Base-by-base conservation (phyloP, 2,888 invertebrate genomes). In the Ischnus inquisitorius region DNA sequence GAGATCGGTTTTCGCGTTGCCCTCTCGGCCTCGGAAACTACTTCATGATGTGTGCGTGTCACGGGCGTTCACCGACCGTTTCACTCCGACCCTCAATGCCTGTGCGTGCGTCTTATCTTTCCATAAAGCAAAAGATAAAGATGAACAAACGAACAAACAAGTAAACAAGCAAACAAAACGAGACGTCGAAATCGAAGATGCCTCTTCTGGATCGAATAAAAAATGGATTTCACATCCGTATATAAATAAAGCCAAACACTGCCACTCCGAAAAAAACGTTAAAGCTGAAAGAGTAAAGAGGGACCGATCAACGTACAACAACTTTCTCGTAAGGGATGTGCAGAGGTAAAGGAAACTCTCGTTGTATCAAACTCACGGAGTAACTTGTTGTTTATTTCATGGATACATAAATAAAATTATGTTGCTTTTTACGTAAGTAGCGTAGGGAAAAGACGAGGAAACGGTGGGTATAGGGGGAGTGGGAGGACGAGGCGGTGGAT, bases 241-340 rank as follows among this genome's bases (percentile, higher is more conserved):
- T 76, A 75, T 83, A 77, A 85, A 85, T 78, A 83, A 84, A 71
- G 76, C 65, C 79, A 74, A 83, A 81, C 65, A 67, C 76, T 69
- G 62, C 74, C 79, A 82, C 77, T 60, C 74, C 22, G 74, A 69
- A 72, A 69, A 72, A 74, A 62, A 34, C 34, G 43, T 14, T n/a
- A 41, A 84, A 84, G 68, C 46, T 19, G 57, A 65, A 22, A 6
- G 1, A 39, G 51, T 22, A 54, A 64, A 79, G 62, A 82, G 64
- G 43, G 83, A 72, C 81, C 74, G 79, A 82, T 87, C 82, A 81
- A 69, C 5, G 48, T 46, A 60, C 69, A 76, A 51, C 64, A 28
- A 12, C 22, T 39, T 64, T 39, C n/a, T n/a, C 16, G 64, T 22
- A 2, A 25, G 16, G 19, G 64, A 12, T 41, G 64, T n/a, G 10